Base-by-base conservation (phyloP, 1,140 invertebrate species). In the Drosophila tristis region DNA sequence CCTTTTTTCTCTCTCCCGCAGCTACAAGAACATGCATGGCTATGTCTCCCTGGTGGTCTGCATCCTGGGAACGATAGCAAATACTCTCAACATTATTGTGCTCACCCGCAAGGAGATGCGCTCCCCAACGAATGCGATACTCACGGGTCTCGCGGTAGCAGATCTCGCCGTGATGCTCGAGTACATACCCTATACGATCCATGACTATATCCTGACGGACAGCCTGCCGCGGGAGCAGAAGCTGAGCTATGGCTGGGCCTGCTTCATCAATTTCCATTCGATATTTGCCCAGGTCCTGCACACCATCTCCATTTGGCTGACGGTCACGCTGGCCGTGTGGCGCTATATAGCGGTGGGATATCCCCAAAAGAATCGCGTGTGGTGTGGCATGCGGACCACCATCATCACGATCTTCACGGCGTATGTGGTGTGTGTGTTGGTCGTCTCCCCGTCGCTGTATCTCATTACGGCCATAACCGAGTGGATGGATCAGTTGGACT, bases 131-230 rank as follows among this genome's bases (percentile, higher is more conserved):
- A 98, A 98, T 92, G 94, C 94, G 61, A 97, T 97, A 71, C 93
- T 95, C 96, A 98, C 97, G 0, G 97, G 96, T 9, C 93, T 99
- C 11, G 98, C 98, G 0, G 94, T 98, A 1, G 96, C 97, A 1
- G 98, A 99, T 91, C 94, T 98, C 42, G 93, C 98, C 3, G 97
- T 98, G 0, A 98, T 99, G 97, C 91, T 97, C 39, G 97, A 97
- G 66, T 99, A 98, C 90, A 96, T 98, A 60, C 97, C 98, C 0
- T 98, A 96, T 86, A 95, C 95, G 4, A 93, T 96, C 43, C 96
- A 98, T 90, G 94, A 95, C 90, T 96, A 96, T 78, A 94, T 97
- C n/a, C 90, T 94, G 1, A 75, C 72, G 6, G 72, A 90, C 8
- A 90, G 84, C 4, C 49, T 91, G 66, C 70, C 86, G 1, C 42